Base-by-base conservation (phyloP, 2,797 vertebrate species). In the Gephyroberyx darwinii region DNA sequence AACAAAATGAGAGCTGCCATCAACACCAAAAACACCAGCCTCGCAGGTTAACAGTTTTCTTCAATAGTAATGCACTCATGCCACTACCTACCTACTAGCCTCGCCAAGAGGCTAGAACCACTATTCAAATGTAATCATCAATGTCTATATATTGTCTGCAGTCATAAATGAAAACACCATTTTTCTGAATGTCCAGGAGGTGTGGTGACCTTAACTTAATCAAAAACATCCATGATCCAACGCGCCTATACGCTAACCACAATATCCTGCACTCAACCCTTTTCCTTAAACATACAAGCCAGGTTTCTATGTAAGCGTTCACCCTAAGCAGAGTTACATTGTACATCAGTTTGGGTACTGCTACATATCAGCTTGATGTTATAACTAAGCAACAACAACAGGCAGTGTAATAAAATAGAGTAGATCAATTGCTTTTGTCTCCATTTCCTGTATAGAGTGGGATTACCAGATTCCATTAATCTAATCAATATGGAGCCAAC, bases 361-460 rank as follows among this genome's bases (percentile, higher is more conserved):
- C 33, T 71, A 56, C 53, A 26, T 26, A 73, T 80, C 52, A 48
- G 14, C n/a, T 75, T 58, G 67, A 75, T 59, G 3, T 22, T 53
- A 59, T 19, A 72, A n/a, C 39, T 55, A 62, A 8, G 35, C 8
- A n/a, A 74, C 51, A 75, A 62, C 57, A 26, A 26, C 26, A 26
- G 26, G 26, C 26, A 16, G 39, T 35, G 33, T 76, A 80, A 80
- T 70, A 45, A 77, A 82, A 82, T 66, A 69, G 9, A 8, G 41
- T 35, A 41, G 71, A 87, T 83, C 79, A n/a, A 84, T 86, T 74
- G 58, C 68, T 68, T 76, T 72, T 72, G 58, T 70, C 50, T 77
- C 35, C 7, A 74, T 77, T 85, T 88, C 78, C 78, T 74, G 82
- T 52, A 82, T 82, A 78, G 61, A 80, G 22, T 9, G 26, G 37